A percentile compares a stretch with the other conserved stretches of the same genome.
Evolutionary conservation across 2,888 invertebrate genomes (phyloP).

Genomic region (Apamea anceps): DNA sequence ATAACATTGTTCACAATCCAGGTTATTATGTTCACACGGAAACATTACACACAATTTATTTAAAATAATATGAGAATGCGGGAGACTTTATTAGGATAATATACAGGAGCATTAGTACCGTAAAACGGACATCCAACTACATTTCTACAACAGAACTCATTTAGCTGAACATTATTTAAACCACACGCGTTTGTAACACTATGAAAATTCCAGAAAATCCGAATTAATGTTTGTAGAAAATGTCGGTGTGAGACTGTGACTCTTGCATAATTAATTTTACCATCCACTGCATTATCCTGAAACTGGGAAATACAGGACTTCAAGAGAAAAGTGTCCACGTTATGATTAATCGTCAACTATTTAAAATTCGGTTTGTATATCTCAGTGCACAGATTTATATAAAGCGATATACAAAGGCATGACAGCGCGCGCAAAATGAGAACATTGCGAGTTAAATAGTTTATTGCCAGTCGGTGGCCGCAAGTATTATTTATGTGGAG

Average conservation of each 20-base stretch:
- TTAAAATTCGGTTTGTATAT: not conserved
- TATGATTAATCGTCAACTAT: conserved; percentile 3
- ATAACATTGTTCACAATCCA: not conserved
- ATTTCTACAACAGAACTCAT: conserved; percentile 27
- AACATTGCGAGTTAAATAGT: conserved; percentile 24
- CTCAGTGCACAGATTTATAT: conserved; percentile 1
- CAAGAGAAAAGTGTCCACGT: not conserved
- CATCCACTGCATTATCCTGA: not conserved
- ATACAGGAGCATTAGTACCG: not conserved
- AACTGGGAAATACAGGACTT: not conserved
- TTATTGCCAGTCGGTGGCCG: conserved; percentile 8
- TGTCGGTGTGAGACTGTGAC: not conserved
- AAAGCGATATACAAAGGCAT: not conserved
- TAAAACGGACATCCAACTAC: not conserved
- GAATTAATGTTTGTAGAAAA: conserved; percentile 17
- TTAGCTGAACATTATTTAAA: conserved; percentile 31
- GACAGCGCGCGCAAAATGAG: not conserved
- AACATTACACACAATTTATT: conserved; percentile 11
- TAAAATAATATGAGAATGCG: conserved; percentile 4
- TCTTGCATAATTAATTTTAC: conserved; percentile 9
- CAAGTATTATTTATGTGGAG: conserved; percentile 13
- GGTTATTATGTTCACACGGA: not conserved
- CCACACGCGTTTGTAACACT: conserved; percentile 1
- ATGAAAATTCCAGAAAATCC: conserved; percentile 19
- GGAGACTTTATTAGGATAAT: conserved; percentile 17